Evolutionary conservation across 2,797 vertebrate genomes (phyloP).

Genomic region (Manis pentadactyla): DNA sequence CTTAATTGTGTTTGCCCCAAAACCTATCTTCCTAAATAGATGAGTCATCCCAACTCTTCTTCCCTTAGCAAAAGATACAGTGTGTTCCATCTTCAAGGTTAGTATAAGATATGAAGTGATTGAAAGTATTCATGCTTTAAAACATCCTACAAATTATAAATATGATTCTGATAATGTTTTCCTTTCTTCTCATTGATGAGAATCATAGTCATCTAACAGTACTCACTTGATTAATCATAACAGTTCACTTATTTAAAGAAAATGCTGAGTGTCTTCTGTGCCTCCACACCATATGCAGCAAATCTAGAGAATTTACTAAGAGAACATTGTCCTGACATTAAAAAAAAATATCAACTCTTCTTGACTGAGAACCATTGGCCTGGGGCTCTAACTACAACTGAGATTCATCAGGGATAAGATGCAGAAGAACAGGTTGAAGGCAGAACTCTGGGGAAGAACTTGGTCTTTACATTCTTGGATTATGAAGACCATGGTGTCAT

Average conservation of each 20-base stretch:
- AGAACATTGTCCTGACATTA: neutral
- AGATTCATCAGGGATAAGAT: neutral
- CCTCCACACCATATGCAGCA: neutral
- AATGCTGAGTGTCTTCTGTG: neutral
- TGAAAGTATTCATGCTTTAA: neutral
- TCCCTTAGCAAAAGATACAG: neutral
- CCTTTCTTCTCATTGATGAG: neutral
- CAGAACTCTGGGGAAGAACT: neutral
- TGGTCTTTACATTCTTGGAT: neutral
- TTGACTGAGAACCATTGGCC: neutral
- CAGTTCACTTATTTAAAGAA: slow-evolving; percentile 9
- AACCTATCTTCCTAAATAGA: slow-evolving; percentile 3
- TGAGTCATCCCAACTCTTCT: slow-evolving; percentile 24
- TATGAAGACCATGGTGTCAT: neutral
- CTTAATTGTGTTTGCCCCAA: slow-evolving; percentile 28
- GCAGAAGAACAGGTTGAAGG: neutral
- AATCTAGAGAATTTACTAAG: neutral
- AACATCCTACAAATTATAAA: slow-evolving; percentile 32
- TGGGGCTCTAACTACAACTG: neutral
- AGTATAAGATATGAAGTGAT: neutral
- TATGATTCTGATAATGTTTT: neutral
- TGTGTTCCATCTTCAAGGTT: neutral
- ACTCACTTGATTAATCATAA: neutral
- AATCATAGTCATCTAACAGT: neutral
- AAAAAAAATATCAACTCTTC: neutral